A percentile compares a stretch with the other conserved stretches of the same genome.
Conservation (phyloP, 2,113 vertebrate species). For the Strigops habroptila region DNA sequence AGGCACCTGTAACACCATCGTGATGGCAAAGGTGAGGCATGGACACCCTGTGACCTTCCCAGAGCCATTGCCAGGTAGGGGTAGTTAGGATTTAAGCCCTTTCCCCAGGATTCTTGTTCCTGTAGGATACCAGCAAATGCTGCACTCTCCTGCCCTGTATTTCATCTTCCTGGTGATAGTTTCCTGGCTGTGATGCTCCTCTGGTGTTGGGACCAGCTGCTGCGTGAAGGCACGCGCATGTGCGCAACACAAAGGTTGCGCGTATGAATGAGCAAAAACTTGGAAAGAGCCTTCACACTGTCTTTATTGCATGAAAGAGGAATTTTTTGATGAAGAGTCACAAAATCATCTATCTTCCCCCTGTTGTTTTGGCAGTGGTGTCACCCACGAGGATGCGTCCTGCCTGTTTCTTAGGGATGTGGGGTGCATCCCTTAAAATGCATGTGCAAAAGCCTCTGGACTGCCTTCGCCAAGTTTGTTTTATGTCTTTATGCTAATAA, state of each 20-base stretch:
- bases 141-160: not conserved
- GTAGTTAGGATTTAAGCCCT: not conserved
- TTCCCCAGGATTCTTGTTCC: not conserved
- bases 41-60: fast-evolving
- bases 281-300: not conserved
- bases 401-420: not conserved
- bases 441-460: not conserved
- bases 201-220: slow-evolving; percentile 44
- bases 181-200: slow-evolving; percentile 42
- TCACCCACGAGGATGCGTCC: not conserved
- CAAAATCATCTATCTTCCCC: not conserved
- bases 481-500: slow-evolving; percentile 17
- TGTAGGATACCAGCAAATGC: not conserved
- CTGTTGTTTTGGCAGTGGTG: not conserved
- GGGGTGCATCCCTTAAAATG: not conserved
- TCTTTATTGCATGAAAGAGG: slow-evolving; percentile 22
- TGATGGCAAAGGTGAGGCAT: not conserved
- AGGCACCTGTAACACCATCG: not conserved
- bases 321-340: slow-evolving; percentile 15
- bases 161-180: slow-evolving; percentile 39
- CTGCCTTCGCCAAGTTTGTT: not conserved
- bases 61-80: not conserved
- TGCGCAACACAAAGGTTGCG: not conserved
- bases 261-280: slow-evolving; percentile 6
- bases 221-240: fast-evolving